These are phyloP conservation scores for Chalcosyrphus nemorum DNA, from an alignment of 2,888 invertebrate genomes.

Conservation along the genomic window DNA sequence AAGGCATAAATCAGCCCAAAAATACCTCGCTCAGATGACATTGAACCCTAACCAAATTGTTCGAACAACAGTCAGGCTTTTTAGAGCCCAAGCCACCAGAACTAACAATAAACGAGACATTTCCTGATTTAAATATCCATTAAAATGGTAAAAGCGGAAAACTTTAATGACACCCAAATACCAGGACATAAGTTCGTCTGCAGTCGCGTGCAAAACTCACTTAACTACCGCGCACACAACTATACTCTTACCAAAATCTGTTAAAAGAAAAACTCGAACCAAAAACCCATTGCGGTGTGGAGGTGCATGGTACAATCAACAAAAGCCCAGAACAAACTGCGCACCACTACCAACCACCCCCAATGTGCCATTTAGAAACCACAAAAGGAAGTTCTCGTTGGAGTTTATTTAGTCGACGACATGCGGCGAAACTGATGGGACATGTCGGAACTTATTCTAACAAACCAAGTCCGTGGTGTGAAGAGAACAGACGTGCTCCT, in stretches of 20 bases:
- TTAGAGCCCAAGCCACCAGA: not conserved
- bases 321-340: constrained; percentile 20
- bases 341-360: constrained; percentile 26
- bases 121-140: constrained; percentile 48
- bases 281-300: constrained; percentile 39
- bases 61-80: constrained; percentile 2
- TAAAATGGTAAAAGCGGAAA: constrained; percentile 42
- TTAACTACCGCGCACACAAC: constrained; percentile 75
- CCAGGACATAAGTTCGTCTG: too few species aligned
- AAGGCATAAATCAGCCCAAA: constrained; percentile 17
- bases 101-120: constrained; percentile 31
- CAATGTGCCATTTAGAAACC: constrained; percentile 53
- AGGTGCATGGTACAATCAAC: constrained; percentile 51
- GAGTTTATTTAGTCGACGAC: constrained; percentile 56
- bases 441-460: constrained; percentile 17
- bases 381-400: constrained; percentile 16
- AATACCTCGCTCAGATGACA: constrained; percentile 42
- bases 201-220: constrained; percentile 78
- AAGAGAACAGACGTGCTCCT: not conserved
- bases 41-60: constrained; percentile 45
- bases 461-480: not conserved
- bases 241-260: not conserved
- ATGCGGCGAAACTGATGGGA: constrained; percentile 39
- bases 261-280: constrained; percentile 11
- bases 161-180: constrained; percentile 52